Conservation (phyloP, 2,888 invertebrate genomes). For the Pristionchus maxplancki region DNA sequence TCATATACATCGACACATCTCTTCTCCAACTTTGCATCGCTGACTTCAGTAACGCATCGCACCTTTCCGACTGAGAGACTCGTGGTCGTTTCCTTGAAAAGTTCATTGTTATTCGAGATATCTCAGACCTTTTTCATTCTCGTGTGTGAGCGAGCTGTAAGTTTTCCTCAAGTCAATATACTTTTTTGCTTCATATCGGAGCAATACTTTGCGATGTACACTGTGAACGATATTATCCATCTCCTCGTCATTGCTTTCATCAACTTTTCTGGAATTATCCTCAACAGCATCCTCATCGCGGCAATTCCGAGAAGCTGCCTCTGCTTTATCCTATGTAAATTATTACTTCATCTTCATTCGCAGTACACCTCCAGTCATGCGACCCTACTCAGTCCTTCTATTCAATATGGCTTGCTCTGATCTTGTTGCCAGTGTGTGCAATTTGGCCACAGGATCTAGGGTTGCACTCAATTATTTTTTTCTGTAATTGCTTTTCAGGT, state of each 20-base stretch:
- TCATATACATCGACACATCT: too few relatives aligned
- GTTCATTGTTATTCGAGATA: neutral
- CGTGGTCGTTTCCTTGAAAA: neutral
- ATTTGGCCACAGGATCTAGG: neutral
- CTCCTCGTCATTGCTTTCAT: neutral
- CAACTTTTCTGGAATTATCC: neutral
- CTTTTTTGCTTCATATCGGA: neutral
- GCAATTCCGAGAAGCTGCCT: too few relatives aligned
- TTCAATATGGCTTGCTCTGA: neutral
- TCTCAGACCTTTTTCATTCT: neutral
- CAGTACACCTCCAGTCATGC: neutral
- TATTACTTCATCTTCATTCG: too few relatives aligned
- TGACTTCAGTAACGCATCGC: neutral
- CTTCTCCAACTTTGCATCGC: neutral
- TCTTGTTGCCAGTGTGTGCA: neutral
- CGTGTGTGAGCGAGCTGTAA: neutral
- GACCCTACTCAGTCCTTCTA: neutral
- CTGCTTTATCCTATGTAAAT: neutral
- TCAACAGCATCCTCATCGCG: neutral
- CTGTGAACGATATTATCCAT: neutral
- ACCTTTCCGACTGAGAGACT: neutral
- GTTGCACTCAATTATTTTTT: neutral
- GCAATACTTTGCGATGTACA: neutral
- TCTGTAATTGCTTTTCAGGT: neutral
- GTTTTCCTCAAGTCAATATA: neutral